Evolutionary conservation across 2,888 invertebrate species (phyloP).

Genomic region (Lasioglossum villosulum): DNA sequence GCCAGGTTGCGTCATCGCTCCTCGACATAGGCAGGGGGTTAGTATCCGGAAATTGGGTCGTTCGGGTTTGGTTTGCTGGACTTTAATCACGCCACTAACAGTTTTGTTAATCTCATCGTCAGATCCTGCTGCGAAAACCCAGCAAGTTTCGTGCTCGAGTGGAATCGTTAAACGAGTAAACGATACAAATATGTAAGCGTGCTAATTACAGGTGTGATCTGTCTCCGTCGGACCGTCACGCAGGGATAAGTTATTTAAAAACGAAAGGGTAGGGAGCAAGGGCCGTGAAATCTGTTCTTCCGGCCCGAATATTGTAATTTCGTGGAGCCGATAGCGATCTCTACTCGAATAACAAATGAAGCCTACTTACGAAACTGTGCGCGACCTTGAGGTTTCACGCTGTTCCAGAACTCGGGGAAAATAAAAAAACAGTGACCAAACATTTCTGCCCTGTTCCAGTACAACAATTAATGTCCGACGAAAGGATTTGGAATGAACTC

Average conservation of each 20-base stretch:
- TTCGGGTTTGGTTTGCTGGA: constrained; percentile 70
- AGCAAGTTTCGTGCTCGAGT: too few species aligned
- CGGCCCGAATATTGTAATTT: background rate
- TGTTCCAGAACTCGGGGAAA: background rate
- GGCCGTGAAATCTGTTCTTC: constrained; percentile 11
- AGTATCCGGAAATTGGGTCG: constrained; percentile 81
- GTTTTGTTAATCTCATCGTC: background rate
- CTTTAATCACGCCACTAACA: constrained; percentile 22
- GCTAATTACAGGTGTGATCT: background rate
- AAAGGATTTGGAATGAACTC: too few species aligned
- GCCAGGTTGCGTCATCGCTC: constrained; percentile 79
- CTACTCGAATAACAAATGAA: background rate
- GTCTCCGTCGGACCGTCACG: background rate
- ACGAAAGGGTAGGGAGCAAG: background rate
- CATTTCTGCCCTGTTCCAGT: background rate
- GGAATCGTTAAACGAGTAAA: background rate
- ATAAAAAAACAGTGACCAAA: background rate
- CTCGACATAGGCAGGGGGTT: constrained; percentile 37
- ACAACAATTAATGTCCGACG: background rate
- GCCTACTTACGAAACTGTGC: constrained; percentile 14
- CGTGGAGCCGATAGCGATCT: background rate
- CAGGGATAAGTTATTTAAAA: background rate
- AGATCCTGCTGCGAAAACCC: background rate
- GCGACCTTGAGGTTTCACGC: background rate
- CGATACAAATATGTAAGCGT: background rate